Evolutionary conservation across 2,113 vertebrate species (phyloP), one percentile per base, ranked within the genome.

Genomic region (Peromyscus californicus): DNA sequence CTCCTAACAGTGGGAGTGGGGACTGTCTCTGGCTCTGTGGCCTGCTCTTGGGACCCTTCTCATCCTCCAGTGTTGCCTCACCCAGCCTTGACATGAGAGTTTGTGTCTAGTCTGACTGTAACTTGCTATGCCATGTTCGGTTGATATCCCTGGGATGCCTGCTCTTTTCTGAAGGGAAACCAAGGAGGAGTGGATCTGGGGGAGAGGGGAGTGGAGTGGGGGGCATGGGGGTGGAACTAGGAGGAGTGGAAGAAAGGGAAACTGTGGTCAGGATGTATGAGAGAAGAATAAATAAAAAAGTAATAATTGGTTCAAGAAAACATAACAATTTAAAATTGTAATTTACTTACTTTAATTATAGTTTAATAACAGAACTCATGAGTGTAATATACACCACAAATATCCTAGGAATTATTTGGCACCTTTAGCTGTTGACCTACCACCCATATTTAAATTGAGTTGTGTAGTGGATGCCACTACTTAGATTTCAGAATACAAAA

Each of bases 321-420:
- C 45, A 63, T 70, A 70, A 72, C 5, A 95, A 12, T 76, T 33
- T 51, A 91, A 94, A 97, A 76, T 96, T 29, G n/a, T 85, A 74
- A 95, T 85, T 91, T 94, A 65, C 2, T 59, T 59, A 82, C 70
- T 85, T 85, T 85, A 65, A 65, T 31, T 65, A 65, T 2, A 85
- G 61, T 31, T 85, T 65, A 85, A 45, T 17, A 9, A 26, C 15
- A 85, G 29, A 65, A 65, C 26, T 42, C 7, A 10, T 45, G 24
- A 6, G 0, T 65, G 16, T 76, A 89, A 89, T 42, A 86, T 67
- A 33, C 1, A 87, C 24, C 91, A 82, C 3, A 91, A 83, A 75
- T 89, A 54, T 83, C 21, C 10, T 67, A 61, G 54, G 26, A 51
- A 76, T 67, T 91, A 80, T 89, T 95, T 80, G 82, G 1, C 16